phyloP scores from a whole-genome alignment of 2,888 invertebrate species.

The Iselma pallidipennis region DNA sequence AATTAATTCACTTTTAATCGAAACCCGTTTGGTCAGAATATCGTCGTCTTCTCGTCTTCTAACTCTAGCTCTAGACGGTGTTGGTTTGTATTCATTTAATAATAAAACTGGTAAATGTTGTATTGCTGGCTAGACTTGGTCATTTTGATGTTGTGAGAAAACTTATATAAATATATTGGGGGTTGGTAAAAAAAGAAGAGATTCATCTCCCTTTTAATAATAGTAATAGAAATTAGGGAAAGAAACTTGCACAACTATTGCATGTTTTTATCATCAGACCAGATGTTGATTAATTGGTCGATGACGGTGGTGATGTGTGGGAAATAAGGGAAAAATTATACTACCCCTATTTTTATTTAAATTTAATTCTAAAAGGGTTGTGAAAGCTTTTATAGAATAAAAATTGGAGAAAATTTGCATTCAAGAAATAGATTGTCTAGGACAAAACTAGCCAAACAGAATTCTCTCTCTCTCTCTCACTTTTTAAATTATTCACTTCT shows the following conservation, averaged over 20 bases:
- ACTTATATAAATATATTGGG: not conserved
- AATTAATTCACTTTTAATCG: constrained; percentile 20
- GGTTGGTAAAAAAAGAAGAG: not conserved
- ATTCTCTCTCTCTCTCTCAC: no score
- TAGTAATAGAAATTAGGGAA: not conserved
- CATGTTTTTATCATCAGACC: constrained; percentile 10
- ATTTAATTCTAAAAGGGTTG: constrained; percentile 14
- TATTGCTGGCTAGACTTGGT: not conserved
- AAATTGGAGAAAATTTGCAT: not conserved
- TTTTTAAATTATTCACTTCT: no score
- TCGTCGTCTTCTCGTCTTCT: no score
- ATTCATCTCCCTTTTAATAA: not conserved
- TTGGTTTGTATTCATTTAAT: not conserved
- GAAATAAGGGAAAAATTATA: constrained; percentile 22
- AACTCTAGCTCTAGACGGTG: not conserved
- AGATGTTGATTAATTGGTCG: constrained; percentile 26
- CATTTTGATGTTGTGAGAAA: not conserved
- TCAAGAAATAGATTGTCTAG: not conserved
- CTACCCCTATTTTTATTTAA: constrained; percentile 16
- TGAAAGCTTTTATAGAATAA: not conserved
- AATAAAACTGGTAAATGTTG: not conserved
- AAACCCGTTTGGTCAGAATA: constrained; percentile 22
- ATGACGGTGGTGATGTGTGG: constrained; percentile 17
- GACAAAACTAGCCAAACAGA: not conserved
- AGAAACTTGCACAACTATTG: not conserved